A percentile compares a stretch with the other conserved stretches of the same genome.
Conservation (phyloP, 2,888 invertebrate species). For the Standfussiana lucernea region DNA sequence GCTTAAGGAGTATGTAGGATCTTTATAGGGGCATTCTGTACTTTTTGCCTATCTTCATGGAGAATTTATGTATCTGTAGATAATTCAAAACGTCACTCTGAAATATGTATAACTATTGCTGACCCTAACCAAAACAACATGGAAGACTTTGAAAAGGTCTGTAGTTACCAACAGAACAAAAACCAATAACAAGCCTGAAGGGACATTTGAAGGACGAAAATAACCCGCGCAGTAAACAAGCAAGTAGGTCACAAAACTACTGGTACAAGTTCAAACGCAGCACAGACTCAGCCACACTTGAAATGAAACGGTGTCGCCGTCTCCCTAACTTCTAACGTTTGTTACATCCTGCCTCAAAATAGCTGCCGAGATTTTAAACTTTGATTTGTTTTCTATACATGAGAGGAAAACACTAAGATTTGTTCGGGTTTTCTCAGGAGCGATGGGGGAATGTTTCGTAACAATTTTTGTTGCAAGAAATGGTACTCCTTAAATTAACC, state of each 20-base stretch:
- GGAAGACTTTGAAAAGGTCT: neutral
- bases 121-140: neutral
- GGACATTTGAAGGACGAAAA: slow-evolving; percentile 24
- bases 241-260: slow-evolving; percentile 59
- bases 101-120: neutral
- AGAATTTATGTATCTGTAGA: accelerated
- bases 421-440: slow-evolving; percentile 24
- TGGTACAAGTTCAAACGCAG: slow-evolving; percentile 56
- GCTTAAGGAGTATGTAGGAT: neutral
- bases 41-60: neutral
- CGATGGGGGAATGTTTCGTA: neutral
- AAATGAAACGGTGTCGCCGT: slow-evolving; percentile 78
- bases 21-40: neutral
- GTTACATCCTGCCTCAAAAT: slow-evolving; percentile 72
- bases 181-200: neutral
- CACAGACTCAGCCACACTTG: slow-evolving; percentile 67
- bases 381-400: slow-evolving; percentile 75
- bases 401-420: slow-evolving; percentile 23
- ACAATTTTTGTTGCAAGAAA: neutral
- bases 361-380: slow-evolving; percentile 75
- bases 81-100: neutral
- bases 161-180: neutral
- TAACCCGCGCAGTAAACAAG: slow-evolving; percentile 25
- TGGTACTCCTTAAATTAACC: neutral
- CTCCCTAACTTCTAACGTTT: slow-evolving; percentile 76